Base-by-base conservation (phyloP, 2,113 vertebrate species). In the Scartelaos histophorus region DNA sequence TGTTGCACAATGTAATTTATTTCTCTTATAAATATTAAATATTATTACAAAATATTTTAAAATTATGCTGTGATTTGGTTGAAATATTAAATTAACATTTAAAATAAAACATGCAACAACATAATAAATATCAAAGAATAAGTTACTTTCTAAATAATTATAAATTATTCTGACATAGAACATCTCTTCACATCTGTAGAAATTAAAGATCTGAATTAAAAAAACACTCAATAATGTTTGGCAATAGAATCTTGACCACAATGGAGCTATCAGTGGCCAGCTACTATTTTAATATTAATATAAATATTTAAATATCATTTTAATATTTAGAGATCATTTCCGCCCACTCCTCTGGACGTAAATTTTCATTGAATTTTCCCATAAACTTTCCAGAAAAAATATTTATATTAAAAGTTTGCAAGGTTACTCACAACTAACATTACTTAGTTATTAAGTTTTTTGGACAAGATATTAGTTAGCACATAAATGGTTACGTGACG, bases 61-160 rank as follows among this genome's bases (percentile, higher is more conserved):
- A 69, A n/a, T 9, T 34, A 2, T 34, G 68, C 11, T 43, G 19
- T 73, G 58, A 13, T 64, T 62, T 64, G 68, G 10, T 74, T 10
- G 70, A 71, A 74, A 80, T 64, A 78, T 70, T 75, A 79, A 74
- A 71, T 67, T 85, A 57, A 15, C 13, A 25, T 5, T 58, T 6
- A 56, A 21, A 58, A 58, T 21, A 25, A 25, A 58, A 71, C 57
- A 82, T 69, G 35, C 78, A 69, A 34, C 79, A 70, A 70, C 15
- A 67, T 0, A 80, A 82, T 82, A 81, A 81, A 83, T 83, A 76
- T 53, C 24, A n/a, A 43, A 3, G 73, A 79, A 76, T 72, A 81
- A 79, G 13, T 77, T 75, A 82, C 13, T 45, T 51, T 62, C 47
- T 29, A 71, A 73, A 84, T 68, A 81, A 29, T 29, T 29, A 29